Base-by-base conservation (phyloP, 2,888 invertebrate genomes). In the Mythimna vitellina region DNA sequence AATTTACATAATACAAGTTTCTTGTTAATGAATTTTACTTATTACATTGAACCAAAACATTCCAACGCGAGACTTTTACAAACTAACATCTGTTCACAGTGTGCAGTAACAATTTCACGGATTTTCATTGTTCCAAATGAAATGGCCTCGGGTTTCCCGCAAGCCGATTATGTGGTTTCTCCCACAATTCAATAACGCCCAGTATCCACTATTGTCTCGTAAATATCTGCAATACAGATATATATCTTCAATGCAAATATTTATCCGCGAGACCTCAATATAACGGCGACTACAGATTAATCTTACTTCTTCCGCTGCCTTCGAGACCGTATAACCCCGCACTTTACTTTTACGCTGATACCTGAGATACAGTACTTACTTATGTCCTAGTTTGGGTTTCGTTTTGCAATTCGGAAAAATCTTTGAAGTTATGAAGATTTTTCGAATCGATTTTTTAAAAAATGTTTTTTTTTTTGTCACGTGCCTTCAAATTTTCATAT, bases 111-210 rank as follows among this genome's bases (percentile, higher is more conserved):
- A 62, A 66, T 73, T 80, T 78, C 66, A 64, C 60, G 49, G n/a
- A 74, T 82, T 67, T 57, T 73, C 73, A 38, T 73, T 73, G 69
- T 69, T 61, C 38, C 35, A 32, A 65, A 51, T 54, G 63, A 56
- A 22, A 73, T 66, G 65, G 54, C 54, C 61, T 64, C 60, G 82
- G 70, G n/a, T 54, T 82, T 70, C 58, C 69, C 80, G 46, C 60
- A 25, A 72, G 46, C 51, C 32, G n/a, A 56, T 58, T 57, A 58
- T 53, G 51, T 60, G 77, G 81, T 73, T 81, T 80, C 54, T 73
- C 82, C 73, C 65, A 69, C 58, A 63, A 54, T 73, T 73, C 65
- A 73, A 73, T 69, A 82, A 60, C 46, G 66, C 20, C 20, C 58
- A 53, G 38, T 38, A 58, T 58, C 51, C 38, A 42, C 49, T 32